Evolutionary conservation across 1,140 invertebrate species (phyloP).

Genomic region (Manduca sexta): DNA sequence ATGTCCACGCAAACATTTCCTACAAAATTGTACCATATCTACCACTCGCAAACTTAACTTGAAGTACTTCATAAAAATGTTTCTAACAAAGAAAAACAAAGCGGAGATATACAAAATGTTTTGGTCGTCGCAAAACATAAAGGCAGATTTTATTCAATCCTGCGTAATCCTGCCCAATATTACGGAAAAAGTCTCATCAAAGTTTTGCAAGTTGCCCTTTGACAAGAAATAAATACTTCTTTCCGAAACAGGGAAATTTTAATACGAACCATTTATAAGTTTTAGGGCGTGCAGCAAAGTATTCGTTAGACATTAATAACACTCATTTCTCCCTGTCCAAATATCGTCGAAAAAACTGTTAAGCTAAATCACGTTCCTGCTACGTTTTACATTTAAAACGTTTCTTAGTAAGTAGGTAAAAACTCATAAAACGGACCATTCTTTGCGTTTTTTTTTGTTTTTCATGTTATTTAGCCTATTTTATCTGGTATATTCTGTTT

Average conservation of each 20-base stretch:
- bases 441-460: slow-evolving; percentile 4
- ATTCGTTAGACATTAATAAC: slow-evolving; percentile 29
- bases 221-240: slow-evolving; percentile 25
- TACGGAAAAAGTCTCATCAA: slow-evolving; percentile 11
- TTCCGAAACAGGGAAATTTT: slow-evolving; percentile 22
- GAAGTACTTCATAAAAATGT: too few species aligned
- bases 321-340: slow-evolving; percentile 21
- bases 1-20: too few species aligned
- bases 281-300: slow-evolving; percentile 20
- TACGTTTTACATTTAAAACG: slow-evolving; percentile 15
- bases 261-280: slow-evolving; percentile 26
- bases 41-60: background rate
- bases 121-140: background rate
- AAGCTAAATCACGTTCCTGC: slow-evolving; percentile 17
- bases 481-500: slow-evolving; percentile 13
- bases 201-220: slow-evolving; percentile 15
- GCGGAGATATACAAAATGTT: background rate
- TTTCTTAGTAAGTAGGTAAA: slow-evolving; percentile 7
- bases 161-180: slow-evolving; percentile 1
- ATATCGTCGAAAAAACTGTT: slow-evolving; percentile 20
- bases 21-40: background rate
- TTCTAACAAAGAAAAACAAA: too few species aligned
- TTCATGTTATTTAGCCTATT: slow-evolving; percentile 2
- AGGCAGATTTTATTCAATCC: slow-evolving; percentile 1
- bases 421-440: slow-evolving; percentile 14